Evolutionary conservation across 2,888 invertebrate species (phyloP), one percentile per base, ranked within the genome.

Genomic region (Tinea semifulvella): DNA sequence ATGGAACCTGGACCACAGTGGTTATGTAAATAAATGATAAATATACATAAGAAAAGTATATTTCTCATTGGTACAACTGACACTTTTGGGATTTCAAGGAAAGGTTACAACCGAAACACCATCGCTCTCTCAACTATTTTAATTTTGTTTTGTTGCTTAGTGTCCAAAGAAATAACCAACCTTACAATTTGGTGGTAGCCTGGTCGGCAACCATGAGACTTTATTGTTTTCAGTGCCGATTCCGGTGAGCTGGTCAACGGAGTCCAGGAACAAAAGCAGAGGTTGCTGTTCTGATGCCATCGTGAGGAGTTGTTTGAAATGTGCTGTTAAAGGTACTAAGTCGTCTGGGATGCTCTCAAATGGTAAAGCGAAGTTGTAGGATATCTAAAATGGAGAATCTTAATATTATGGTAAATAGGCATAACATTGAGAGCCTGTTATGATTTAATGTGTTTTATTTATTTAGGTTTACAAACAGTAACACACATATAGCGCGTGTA

Each of bases 321-420:
- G 92, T 1, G 96, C 96, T 4, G 96, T 96, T 26, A 98, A 80
- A 1, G 97, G 97, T 19, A 98, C 96, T 55, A 98, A 75, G 65
- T 98, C 98, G 58, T 96, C 96, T 0, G 98, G 98, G 45, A 98
- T 96, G 44, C 92, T 90, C 61, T 96, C 96, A 65, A 94, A 94
- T 0, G 94, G 91, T 28, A 95, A 77, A 76, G 93, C 92, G 60
- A 91, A 93, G 71, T 95, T 96, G 76, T 96, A 96, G 0, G 93
- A 94, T 52, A 94, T 90, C 92, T 93, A 68, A 8, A 82, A 75
- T 4, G 19, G 8, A 19, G 8, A 26, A 26, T n/a, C 11, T 26
- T 11, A 26, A 2, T 6, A 26, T n/a, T n/a, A n/a, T n/a, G n/a
- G n/a, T n/a, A n/a, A n/a, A n/a, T n/a, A n/a, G n/a, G n/a, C n/a